These are phyloP conservation scores for Rhincodon typus DNA, from an alignment of 2,797 vertebrate genomes.

Conservation along the genomic window DNA sequence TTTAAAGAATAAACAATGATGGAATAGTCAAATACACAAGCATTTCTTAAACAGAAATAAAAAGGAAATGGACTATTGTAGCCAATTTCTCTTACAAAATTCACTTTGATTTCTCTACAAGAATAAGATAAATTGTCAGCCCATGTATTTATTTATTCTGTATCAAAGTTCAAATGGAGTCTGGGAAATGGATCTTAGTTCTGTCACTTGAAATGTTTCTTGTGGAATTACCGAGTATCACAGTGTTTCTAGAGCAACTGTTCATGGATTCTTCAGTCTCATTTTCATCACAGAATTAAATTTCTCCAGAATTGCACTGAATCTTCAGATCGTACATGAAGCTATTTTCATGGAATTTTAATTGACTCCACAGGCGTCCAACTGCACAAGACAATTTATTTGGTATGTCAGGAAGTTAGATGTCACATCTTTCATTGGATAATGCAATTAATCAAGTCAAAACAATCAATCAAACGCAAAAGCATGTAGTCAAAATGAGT, in stretches of 20 bases:
- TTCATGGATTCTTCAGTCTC: neutral
- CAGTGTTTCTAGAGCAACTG: neutral
- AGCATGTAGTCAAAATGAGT: neutral
- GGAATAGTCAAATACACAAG: neutral
- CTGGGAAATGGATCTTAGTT: neutral
- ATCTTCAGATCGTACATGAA: neutral
- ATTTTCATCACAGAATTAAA: neutral
- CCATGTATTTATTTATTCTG: neutral
- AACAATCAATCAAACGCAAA: neutral
- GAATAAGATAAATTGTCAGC: neutral
- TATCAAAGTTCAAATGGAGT: neutral
- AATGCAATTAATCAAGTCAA: neutral
- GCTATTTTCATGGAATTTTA: neutral
- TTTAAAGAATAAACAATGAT: neutral
- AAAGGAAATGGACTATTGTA: neutral
- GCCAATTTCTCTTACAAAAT: neutral
- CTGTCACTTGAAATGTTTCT: neutral
- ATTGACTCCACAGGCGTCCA: neutral
- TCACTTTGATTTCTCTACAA: neutral
- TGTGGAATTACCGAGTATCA: neutral
- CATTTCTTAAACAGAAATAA: neutral
- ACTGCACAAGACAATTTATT: neutral
- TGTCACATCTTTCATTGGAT: neutral
- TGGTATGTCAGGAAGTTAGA: neutral
- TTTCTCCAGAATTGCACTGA: neutral